Evolutionary conservation across 2,888 invertebrate genomes (phyloP), one percentile per base, ranked within the genome.

Genomic region (Heterodera filipjevi): DNA sequence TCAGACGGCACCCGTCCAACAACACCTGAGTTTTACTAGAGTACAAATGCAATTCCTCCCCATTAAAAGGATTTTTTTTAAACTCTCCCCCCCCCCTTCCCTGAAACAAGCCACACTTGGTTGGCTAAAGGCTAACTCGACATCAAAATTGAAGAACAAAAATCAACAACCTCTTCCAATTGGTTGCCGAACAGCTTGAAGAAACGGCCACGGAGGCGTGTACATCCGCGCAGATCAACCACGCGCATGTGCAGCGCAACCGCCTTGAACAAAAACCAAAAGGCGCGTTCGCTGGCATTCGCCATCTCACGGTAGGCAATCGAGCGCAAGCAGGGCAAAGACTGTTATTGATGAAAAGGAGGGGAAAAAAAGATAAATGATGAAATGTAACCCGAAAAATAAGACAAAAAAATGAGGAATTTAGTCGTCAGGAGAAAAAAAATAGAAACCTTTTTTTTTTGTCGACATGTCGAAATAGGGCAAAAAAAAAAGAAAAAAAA

Each of bases 191-290:
- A 84, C 27, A 87, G 80, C n/a, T 85, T 83, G 74, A 89, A 87
- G 78, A 87, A 88, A 39, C 86, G 76, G 3, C 89, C 89, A 19
- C 83, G 84, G 12, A 89, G 77, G 5, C 85, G 78, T 22, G 80
- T 76, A 22, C 86, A 82, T 14, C 87, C 87, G 70, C 88, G 81
- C 49, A 89, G 72, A 77, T 89, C 89, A 22, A 87, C 84, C 39
- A 81, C 82, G 71, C 82, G 81, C 44, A 89, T 82, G 2, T 80
- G 80, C 49, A 82, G 81, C 12, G 84, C 85, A 46, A 81, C 82
- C 39, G 81, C 82, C 49, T 87, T 84, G 53, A 89, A 82, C 32
- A 89, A 76, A 76, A 85, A 89, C 85, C 88, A 89, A 78, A 89
- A 86, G 8, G 83, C 81, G 79, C 86, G 85, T 75, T 88, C 88